Base-by-base conservation (phyloP, 1,140 invertebrate genomes). In the Nasonia longicornis region DNA sequence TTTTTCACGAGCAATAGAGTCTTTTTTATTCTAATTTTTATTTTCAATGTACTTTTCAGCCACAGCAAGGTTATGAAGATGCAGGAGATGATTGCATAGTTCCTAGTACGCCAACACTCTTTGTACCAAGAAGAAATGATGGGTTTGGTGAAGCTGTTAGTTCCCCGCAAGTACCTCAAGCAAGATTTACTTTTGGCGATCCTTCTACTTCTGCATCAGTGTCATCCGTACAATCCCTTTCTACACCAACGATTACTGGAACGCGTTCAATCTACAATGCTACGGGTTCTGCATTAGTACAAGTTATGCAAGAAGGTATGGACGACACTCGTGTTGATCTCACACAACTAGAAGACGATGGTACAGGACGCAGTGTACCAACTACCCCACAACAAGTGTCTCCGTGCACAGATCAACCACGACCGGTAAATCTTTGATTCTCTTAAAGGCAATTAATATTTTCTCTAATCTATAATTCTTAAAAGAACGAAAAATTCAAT, bases 111-210 rank as follows among this genome's bases (percentile, higher is more conserved):
- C 97, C 96, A 0, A 97, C 96, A 0, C 89, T 97, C 1, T 96
- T 95, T 86, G 94, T 96, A 42, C 96, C 96, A 6, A 91, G 96
- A 78, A 92, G 96, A 85, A 95, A 93, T 73, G 97, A 98, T 89
- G 96, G 96, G 52, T 98, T 97, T 89, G 96, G 96, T 31, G 97
- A 98, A 89, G 96, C 96, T 77, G 95, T 97, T 12, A 97, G 96
- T 89, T 98, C 97, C 0, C 96, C 97, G 26, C 95, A 95, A 87
- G 94, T 95, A 64, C 93, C 94, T 20, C 92, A 92, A 85, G 92
- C 93, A 45, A 92, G 94, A 78, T 97, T 97, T 88, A 94, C 95
- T 58, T 96, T 97, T 90, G 93, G 92, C 69, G 93, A 94, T 85
- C 90, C 92, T 80, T 88, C 88, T 0, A 84, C 88, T 2, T 88